Percentiles rank a stretch among this genome's conserved stretches.
These are phyloP conservation scores for Entomobrya proxima DNA, from an alignment of 2,888 invertebrate genomes.

Conservation along the genomic window DNA sequence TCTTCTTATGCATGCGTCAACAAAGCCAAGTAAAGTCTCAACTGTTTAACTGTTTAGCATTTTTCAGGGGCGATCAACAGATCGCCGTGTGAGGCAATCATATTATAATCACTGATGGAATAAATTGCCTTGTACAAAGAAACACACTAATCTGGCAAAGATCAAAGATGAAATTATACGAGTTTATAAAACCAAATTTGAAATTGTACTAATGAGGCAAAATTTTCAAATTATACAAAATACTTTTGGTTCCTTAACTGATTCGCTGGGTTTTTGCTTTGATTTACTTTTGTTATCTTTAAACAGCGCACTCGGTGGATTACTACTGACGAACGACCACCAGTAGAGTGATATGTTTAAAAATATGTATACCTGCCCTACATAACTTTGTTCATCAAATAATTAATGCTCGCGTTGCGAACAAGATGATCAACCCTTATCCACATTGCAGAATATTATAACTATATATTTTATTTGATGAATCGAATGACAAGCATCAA, in stretches of 20 bases:
- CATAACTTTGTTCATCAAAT: background rate
- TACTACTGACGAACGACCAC: conserved; percentile 61
- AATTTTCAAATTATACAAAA: conserved; percentile 42
- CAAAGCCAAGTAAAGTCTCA: conserved; percentile 23
- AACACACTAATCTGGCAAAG: background rate
- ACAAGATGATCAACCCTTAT: background rate
- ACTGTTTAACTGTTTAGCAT: conserved; percentile 22
- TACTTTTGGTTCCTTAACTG: conserved; percentile 1
- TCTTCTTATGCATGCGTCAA: too few species aligned
- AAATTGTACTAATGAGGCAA: conserved; percentile 64
- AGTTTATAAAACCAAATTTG: conserved; percentile 55
- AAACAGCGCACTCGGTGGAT: background rate
- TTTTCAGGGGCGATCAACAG: conserved; percentile 47
- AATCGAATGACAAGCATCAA: too few species aligned
- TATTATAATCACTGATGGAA: conserved; percentile 21
- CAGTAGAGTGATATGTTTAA: conserved; percentile 53
- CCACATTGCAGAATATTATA: background rate
- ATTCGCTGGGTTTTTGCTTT: conserved; percentile 6
- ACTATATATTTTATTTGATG: too few species aligned
- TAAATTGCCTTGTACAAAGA: conserved; percentile 8
- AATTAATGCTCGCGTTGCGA: background rate
- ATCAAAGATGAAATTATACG: conserved; percentile 34
- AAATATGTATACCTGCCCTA: background rate
- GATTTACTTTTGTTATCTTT: background rate
- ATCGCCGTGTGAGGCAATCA: conserved; percentile 59